Evolutionary conservation across 1,140 invertebrate species (phyloP).

Genomic region (Mercenaria mercenaria): DNA sequence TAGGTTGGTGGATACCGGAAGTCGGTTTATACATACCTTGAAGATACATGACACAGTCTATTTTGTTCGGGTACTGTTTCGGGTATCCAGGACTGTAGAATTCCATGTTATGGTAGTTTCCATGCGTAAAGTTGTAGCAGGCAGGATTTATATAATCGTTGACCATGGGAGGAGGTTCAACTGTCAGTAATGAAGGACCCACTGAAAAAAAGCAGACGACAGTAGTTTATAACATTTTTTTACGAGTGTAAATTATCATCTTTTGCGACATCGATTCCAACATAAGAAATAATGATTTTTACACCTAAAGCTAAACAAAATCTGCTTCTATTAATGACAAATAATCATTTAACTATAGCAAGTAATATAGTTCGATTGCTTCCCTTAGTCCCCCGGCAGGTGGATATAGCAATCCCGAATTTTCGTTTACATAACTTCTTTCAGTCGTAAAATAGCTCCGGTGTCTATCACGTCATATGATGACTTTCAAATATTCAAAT

Average conservation of each 20-base stretch:
- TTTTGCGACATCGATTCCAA: too few species aligned
- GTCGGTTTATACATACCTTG: conserved; percentile 90
- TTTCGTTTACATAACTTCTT: too few species aligned
- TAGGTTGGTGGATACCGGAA: too few species aligned
- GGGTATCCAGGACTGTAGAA: conserved; percentile 93
- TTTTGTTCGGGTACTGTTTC: conserved; percentile 90
- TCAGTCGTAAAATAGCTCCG: too few species aligned
- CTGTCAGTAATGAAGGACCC: conserved; percentile 52
- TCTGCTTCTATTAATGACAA: too few species aligned
- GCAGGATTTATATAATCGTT: conserved; percentile 66
- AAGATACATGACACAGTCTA: conserved; percentile 90
- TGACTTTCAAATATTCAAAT: too few species aligned
- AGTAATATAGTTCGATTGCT: too few species aligned
- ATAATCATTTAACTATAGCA: too few species aligned
- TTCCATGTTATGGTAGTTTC: conserved; percentile 85
- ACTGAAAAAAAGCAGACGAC: conserved; percentile 50
- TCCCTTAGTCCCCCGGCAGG: too few species aligned
- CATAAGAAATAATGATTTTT: not conserved
- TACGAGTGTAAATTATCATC: not conserved
- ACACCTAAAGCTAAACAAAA: not conserved
- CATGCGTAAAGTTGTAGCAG: conserved; percentile 80
- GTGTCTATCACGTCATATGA: too few species aligned
- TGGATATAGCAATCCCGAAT: too few species aligned
- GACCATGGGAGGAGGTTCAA: conserved; percentile 75
- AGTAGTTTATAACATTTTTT: not conserved